Conservation (phyloP, 2,888 invertebrate genomes). For the Sicus ferrugineus region DNA sequence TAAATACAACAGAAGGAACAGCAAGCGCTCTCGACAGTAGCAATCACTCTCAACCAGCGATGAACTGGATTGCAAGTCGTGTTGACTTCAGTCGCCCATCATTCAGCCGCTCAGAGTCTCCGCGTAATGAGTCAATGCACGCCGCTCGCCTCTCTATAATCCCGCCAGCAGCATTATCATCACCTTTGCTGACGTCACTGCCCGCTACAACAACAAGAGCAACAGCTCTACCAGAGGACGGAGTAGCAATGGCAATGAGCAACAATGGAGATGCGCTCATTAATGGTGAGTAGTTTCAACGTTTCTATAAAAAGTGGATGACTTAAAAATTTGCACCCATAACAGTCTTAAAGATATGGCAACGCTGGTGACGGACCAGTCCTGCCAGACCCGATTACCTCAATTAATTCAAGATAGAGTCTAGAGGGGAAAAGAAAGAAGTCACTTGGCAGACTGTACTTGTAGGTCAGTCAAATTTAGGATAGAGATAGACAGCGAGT, state of each 20-base stretch:
- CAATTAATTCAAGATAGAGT: too few relatives aligned
- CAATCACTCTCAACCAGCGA: slow-evolving; percentile 40
- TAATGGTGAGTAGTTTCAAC: slow-evolving; percentile 31
- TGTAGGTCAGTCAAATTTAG: too few relatives aligned
- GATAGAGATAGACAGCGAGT: too few relatives aligned
- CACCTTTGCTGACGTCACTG: slow-evolving; percentile 32
- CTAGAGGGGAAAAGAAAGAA: too few relatives aligned
- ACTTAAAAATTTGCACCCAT: neutral
- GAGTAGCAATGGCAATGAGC: neutral
- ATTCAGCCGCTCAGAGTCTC: slow-evolving; percentile 55
- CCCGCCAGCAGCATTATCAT: slow-evolving; percentile 38
- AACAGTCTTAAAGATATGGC: neutral
- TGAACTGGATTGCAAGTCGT: slow-evolving; percentile 27
- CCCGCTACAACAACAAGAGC: slow-evolving; percentile 4
- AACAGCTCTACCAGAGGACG: slow-evolving; percentile 1
- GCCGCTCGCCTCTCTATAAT: slow-evolving; percentile 43
- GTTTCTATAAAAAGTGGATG: slow-evolving; percentile 10
- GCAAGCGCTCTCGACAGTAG: slow-evolving; percentile 25
- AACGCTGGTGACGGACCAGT: neutral
- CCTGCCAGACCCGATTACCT: too few relatives aligned
- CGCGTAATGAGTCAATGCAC: slow-evolving; percentile 54
- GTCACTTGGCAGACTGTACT: too few relatives aligned
- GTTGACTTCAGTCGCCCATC: slow-evolving; percentile 52
- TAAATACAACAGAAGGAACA: slow-evolving; percentile 14
- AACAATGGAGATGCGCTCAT: slow-evolving; percentile 1